Conservation (phyloP, 64 coral and sea anemone species). For the Acropora yongei region DNA sequence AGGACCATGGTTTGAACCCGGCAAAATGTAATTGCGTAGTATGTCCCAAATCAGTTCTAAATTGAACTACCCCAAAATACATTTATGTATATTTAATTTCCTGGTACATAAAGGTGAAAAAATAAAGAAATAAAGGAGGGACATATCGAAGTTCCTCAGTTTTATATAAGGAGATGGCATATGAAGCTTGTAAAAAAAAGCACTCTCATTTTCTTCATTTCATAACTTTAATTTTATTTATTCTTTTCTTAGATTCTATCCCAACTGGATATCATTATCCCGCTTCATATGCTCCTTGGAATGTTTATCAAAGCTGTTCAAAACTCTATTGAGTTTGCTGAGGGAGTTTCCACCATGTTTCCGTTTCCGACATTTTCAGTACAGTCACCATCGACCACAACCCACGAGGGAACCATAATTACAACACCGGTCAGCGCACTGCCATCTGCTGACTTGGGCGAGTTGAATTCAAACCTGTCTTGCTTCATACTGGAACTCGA, state of each 20-base stretch:
- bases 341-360: slow-evolving; percentile 86
- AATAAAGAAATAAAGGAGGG: no score
- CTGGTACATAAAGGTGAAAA: no score
- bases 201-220: no score
- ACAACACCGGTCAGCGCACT: slow-evolving; percentile 57
- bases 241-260: slow-evolving; percentile 78
- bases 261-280: slow-evolving; percentile 87
- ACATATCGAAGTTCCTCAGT: no score
- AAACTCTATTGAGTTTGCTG: slow-evolving; percentile 73
- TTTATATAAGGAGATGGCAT: no score
- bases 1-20: no score
- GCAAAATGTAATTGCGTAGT: no score
- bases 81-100: no score
- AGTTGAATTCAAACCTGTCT: slow-evolving; percentile 80
- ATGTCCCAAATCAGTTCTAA: no score
- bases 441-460: slow-evolving; percentile 63
- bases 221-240: slow-evolving; percentile 1
- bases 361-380: slow-evolving; percentile 69
- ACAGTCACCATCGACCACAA: slow-evolving; percentile 42
- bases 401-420: slow-evolving; percentile 31
- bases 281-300: slow-evolving; percentile 77
- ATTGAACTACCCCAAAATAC: no score
- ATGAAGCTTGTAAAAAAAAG: no score
- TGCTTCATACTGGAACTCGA: slow-evolving; percentile 98
- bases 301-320: slow-evolving; percentile 96